Evolutionary conservation across 2,888 invertebrate genomes (phyloP).

Genomic region (Sminthurides aquaticus): DNA sequence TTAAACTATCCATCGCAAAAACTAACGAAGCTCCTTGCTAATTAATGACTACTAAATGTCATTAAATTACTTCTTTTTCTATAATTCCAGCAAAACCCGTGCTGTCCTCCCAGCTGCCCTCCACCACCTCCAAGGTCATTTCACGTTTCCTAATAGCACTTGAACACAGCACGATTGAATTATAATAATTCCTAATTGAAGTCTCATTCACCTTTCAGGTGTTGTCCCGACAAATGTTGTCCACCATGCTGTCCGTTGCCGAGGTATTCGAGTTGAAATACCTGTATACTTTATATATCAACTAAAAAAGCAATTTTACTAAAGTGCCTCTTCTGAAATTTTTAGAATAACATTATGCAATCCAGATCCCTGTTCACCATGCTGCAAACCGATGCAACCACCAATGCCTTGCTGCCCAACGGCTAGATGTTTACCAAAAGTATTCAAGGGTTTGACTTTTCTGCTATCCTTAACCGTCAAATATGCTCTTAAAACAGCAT

Average conservation of each 20-base stretch:
- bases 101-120: constrained; percentile 30
- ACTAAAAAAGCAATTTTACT: too few species aligned
- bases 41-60: not conserved
- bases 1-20: not conserved
- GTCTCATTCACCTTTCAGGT: constrained; percentile 1
- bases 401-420: constrained; percentile 35
- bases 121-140: constrained; percentile 24
- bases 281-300: too few species aligned
- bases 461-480: too few species aligned
- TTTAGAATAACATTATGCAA: constrained; percentile 32
- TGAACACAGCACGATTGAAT: not conserved
- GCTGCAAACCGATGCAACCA: constrained; percentile 37
- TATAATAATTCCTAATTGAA: too few species aligned
- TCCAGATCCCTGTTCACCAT: constrained; percentile 35
- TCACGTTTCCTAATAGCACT: not conserved
- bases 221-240: constrained; percentile 27
- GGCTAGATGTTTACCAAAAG: constrained; percentile 36
- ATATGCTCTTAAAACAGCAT: too few species aligned
- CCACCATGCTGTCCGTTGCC: constrained; percentile 33
- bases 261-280: constrained; percentile 2
- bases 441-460: not conserved
- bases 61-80: not conserved
- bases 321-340: too few species aligned
- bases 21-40: too few species aligned
- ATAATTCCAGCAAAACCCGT: constrained; percentile 9